phyloP scores from a whole-genome alignment of 2,797 vertebrate genomes.

The Scolopax rusticola region DNA sequence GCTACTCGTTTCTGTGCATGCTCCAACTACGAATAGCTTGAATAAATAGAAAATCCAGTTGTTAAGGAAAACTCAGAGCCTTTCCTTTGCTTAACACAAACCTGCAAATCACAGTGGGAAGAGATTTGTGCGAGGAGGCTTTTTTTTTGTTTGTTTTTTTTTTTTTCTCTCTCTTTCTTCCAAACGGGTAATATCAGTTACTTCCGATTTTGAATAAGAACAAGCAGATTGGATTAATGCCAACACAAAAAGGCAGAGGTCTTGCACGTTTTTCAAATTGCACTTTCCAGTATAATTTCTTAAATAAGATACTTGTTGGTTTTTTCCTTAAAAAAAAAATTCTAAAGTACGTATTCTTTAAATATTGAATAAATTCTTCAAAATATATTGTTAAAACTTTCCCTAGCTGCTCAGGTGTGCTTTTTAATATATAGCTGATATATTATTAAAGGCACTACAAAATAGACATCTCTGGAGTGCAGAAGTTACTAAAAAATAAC shows the following conservation, averaged over 20 bases:
- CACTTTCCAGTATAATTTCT: slow-evolving; percentile 84
- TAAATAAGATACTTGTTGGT: slow-evolving; percentile 79
- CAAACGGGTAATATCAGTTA: not conserved
- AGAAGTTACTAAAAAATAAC: slow-evolving; percentile 85
- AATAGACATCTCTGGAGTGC: slow-evolving; percentile 87
- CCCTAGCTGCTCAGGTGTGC: slow-evolving; percentile 79
- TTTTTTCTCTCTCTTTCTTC: not conserved
- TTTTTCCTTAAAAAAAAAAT: slow-evolving; percentile 54
- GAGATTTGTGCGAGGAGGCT: not conserved
- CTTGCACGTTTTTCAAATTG: slow-evolving; percentile 79
- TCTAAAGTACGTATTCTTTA: slow-evolving; percentile 72
- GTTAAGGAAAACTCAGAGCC: slow-evolving; percentile 54
- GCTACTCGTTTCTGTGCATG: slow-evolving; percentile 35
- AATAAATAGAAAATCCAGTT: slow-evolving; percentile 70
- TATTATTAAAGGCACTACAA: slow-evolving; percentile 85
- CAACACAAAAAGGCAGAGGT: slow-evolving; percentile 75
- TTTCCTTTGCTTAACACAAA: slow-evolving; percentile 25
- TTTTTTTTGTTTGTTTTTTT: not conserved
- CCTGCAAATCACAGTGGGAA: slow-evolving; percentile 2
- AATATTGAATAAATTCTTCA: slow-evolving; percentile 83
- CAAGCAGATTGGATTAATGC: slow-evolving; percentile 60
- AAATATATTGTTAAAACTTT: slow-evolving; percentile 79
- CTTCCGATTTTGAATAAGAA: slow-evolving; percentile 34
- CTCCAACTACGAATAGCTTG: slow-evolving; percentile 16
- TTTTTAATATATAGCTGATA: slow-evolving; percentile 82